phyloP scores from a whole-genome alignment of 2,797 vertebrate species.

The Rhincodon typus region DNA sequence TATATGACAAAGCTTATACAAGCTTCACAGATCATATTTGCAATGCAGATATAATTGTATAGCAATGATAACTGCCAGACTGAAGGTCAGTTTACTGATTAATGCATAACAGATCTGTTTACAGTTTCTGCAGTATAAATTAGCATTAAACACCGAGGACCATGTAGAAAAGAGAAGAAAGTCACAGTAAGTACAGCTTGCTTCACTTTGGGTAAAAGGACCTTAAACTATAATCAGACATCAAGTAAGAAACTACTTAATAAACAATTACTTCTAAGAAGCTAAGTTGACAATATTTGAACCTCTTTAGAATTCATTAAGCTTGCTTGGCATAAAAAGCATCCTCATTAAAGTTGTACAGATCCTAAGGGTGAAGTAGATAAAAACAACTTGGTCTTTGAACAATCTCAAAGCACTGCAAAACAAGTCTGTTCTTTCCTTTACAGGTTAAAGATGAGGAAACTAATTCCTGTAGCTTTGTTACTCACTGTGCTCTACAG shows the following conservation, averaged over 20 bases:
- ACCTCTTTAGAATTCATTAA: background rate
- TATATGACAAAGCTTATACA: background rate
- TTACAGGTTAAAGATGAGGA: conserved; percentile 18
- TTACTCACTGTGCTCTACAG: background rate
- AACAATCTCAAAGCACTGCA: background rate
- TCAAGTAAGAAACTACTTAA: background rate
- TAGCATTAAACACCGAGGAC: background rate
- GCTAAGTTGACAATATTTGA: background rate
- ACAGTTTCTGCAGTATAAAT: background rate
- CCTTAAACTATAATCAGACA: background rate
- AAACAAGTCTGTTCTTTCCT: conserved; percentile 9
- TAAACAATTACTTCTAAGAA: background rate
- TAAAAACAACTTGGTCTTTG: background rate
- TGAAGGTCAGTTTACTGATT: conserved; percentile 14
- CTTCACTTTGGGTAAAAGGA: background rate
- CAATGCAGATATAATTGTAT: background rate
- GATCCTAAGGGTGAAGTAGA: background rate
- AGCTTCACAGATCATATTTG: background rate
- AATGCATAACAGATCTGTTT: conserved; percentile 27
- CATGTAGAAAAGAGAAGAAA: background rate
- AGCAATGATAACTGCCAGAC: background rate
- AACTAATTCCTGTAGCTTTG: background rate
- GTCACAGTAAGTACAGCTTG: background rate
- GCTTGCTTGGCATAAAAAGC: background rate
- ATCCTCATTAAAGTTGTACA: background rate